Conservation (phyloP, 2,888 invertebrate genomes). For the Anthophora plumipes region DNA sequence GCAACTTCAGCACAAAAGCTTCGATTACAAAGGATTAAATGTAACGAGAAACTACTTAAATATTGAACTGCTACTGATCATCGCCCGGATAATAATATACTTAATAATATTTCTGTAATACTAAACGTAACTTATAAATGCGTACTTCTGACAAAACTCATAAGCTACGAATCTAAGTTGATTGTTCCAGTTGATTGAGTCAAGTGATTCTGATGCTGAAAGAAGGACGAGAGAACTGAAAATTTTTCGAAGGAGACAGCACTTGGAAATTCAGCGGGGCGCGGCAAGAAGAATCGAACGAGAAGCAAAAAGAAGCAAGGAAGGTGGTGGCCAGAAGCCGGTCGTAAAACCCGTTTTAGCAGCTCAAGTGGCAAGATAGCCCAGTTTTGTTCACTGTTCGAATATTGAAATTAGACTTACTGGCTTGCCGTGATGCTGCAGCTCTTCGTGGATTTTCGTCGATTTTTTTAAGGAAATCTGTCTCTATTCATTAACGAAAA, state of each 20-base stretch:
- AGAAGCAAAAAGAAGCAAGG: slow-evolving; percentile 41
- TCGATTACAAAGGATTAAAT: too few species aligned
- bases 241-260: slow-evolving; percentile 43
- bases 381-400: slow-evolving; percentile 60
- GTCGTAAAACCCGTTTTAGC: slow-evolving; percentile 71
- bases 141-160: neutral
- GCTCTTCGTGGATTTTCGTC: neutral
- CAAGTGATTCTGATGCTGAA: neutral
- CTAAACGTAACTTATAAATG: too few species aligned
- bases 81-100: too few species aligned
- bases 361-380: slow-evolving; percentile 68
- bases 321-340: slow-evolving; percentile 64
- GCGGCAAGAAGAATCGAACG: slow-evolving; percentile 35
- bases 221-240: slow-evolving; percentile 23
- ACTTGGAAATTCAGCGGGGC: slow-evolving; percentile 20
- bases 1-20: too few species aligned
- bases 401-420: slow-evolving; percentile 61
- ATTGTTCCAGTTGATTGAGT: neutral
- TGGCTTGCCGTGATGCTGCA: slow-evolving; percentile 29
- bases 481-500: neutral
- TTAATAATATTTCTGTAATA: too few species aligned
- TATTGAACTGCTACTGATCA: too few species aligned
- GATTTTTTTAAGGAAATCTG: neutral
- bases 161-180: too few species aligned
- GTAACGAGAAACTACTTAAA: too few species aligned